These are phyloP conservation scores for Lepidocyrtinus sp. DNA, from an alignment of 2,888 invertebrate species.

Conservation along the genomic window DNA sequence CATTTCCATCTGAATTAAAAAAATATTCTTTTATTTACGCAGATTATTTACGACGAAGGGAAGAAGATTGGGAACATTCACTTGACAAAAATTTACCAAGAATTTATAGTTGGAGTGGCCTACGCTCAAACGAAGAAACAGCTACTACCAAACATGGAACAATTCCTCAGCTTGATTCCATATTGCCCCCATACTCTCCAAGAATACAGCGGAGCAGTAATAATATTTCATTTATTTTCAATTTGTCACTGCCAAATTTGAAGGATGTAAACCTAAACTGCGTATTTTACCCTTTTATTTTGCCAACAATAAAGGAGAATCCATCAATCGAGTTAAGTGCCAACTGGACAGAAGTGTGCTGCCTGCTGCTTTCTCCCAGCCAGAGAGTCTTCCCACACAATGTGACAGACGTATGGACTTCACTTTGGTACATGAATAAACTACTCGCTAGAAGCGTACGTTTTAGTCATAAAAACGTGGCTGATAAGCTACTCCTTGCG, in stretches of 20 bases:
- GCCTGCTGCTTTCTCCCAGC: conserved; percentile 87
- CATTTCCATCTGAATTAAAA: conserved; percentile 7
- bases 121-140: conserved; percentile 80
- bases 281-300: neutral
- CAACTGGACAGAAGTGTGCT: conserved; percentile 72
- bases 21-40: conserved; percentile 19
- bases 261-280: too few relatives aligned
- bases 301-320: conserved; percentile 34
- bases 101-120: conserved; percentile 84
- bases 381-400: conserved; percentile 81
- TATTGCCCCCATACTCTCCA: conserved; percentile 56
- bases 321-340: conserved; percentile 42
- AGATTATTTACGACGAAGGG: conserved; percentile 66
- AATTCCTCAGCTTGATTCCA: conserved; percentile 64
- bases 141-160: conserved; percentile 65
- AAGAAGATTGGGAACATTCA: conserved; percentile 74
- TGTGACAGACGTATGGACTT: conserved; percentile 67
- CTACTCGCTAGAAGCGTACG: conserved; percentile 50
- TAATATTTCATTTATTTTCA: too few relatives aligned
- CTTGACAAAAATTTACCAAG: conserved; percentile 82
- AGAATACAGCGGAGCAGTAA: too few relatives aligned
- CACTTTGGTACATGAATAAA: conserved; percentile 64
- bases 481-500: conserved; percentile 84
- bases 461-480: conserved; percentile 78
- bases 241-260: neutral